These are phyloP conservation scores for Pterophyllum scalare DNA, from an alignment of 2,113 vertebrate genomes.

Conservation along the genomic window DNA sequence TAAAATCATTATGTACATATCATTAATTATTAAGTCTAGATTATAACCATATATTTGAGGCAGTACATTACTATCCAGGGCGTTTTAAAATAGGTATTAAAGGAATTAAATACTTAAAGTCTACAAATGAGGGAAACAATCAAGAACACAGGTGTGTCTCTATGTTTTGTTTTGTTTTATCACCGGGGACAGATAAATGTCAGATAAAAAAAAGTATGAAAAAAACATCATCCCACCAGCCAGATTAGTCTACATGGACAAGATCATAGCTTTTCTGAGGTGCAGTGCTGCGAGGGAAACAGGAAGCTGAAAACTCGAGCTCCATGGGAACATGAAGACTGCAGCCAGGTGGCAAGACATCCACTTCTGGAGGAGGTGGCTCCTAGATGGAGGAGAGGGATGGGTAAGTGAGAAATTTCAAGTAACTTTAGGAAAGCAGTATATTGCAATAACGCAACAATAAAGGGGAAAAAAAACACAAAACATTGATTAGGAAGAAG, in stretches of 20 bases:
- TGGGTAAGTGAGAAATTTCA: not conserved
- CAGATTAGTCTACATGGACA: constrained; percentile 57
- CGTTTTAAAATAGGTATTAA: not conserved
- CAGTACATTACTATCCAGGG: not conserved
- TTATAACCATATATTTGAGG: not conserved
- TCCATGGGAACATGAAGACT: constrained; percentile 79
- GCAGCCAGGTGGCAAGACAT: constrained; percentile 54
- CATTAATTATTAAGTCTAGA: not conserved
- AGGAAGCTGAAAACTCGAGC: constrained; percentile 67
- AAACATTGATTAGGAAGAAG: not conserved
- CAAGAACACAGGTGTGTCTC: not conserved
- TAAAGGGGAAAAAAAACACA: not conserved
- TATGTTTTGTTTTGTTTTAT: not conserved
- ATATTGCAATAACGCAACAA: not conserved
- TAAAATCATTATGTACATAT: not conserved
- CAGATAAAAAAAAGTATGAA: not conserved
- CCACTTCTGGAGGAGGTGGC: constrained; percentile 24
- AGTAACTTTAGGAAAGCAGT: not conserved
- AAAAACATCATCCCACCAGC: not conserved
- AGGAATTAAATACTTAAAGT: not conserved
- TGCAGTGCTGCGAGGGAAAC: constrained; percentile 60
- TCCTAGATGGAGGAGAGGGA: constrained; percentile 53
- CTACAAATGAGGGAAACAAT: not conserved
- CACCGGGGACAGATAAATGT: not conserved
- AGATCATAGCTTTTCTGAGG: constrained; percentile 54